Evolutionary conservation across 2,888 invertebrate genomes (phyloP).

Genomic region (Hypomecis punctinalis): DNA sequence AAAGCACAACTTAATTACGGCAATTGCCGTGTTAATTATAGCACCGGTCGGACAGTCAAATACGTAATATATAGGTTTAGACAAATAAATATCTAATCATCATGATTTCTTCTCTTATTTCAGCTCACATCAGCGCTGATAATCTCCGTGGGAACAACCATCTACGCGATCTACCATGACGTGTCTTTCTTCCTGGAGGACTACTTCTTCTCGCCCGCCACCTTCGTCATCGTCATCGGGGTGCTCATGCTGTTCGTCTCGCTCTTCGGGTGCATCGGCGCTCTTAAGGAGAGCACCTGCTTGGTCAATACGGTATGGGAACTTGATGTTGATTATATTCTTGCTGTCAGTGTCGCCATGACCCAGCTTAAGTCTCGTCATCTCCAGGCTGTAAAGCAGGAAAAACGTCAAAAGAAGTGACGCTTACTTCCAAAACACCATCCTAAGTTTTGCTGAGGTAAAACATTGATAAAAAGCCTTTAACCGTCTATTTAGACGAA

Average conservation of each 20-base stretch:
- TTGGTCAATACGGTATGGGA: slow-evolving; percentile 90
- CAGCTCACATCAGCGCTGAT: slow-evolving; percentile 90
- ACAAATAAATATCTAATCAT: not conserved
- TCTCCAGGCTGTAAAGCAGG: too few species aligned
- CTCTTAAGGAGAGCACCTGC: slow-evolving; percentile 93
- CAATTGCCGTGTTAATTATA: too few species aligned
- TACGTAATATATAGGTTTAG: not conserved
- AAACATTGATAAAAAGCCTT: too few species aligned
- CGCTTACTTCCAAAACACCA: too few species aligned
- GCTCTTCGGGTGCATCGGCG: slow-evolving; percentile 96
- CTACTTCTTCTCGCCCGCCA: slow-evolving; percentile 91
- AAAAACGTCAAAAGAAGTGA: too few species aligned
- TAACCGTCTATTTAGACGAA: too few species aligned
- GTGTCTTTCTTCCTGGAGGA: slow-evolving; percentile 92
- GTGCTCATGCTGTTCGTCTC: slow-evolving; percentile 93
- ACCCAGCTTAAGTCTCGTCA: too few species aligned
- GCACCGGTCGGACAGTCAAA: not conserved
- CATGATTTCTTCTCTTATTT: slow-evolving; percentile 45
- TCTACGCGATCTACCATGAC: slow-evolving; percentile 89
- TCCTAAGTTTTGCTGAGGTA: too few species aligned
- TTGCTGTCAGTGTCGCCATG: too few species aligned
- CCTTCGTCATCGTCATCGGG: slow-evolving; percentile 93
- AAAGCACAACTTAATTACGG: too few species aligned
- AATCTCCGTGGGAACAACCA: slow-evolving; percentile 89
- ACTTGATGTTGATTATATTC: too few species aligned